These are phyloP conservation scores for Dasysyrphus tricinctus DNA, from an alignment of 2,888 invertebrate species.

Conservation along the genomic window DNA sequence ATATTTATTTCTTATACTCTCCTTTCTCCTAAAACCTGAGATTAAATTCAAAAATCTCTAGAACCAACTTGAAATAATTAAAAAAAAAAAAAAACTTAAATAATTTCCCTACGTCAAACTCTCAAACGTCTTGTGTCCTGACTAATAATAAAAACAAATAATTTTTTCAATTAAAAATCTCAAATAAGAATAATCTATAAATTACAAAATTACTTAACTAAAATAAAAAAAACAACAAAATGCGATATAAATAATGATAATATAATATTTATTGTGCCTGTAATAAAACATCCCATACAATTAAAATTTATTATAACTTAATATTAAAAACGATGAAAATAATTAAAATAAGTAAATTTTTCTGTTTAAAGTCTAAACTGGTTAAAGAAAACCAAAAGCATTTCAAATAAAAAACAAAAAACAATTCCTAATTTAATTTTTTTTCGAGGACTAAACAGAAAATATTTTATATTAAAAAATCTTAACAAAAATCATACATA, in stretches of 20 bases:
- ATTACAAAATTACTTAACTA: conserved; percentile 11
- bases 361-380: conserved; percentile 32
- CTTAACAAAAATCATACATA: conserved; percentile 50
- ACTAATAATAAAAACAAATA: conserved; percentile 24
- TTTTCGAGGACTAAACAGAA: conserved; percentile 39
- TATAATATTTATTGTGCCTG: conserved; percentile 72
- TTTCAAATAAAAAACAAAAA: conserved; percentile 54
- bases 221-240: conserved; percentile 34
- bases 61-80: conserved; percentile 26
- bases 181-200: conserved; percentile 3
- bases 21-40: conserved; percentile 11
- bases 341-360: conserved; percentile 7
- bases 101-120: background rate
- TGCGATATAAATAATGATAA: conserved; percentile 62
- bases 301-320: conserved; percentile 52
- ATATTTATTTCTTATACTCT: background rate
- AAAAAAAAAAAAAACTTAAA: background rate
- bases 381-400: conserved; percentile 37
- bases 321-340: conserved; percentile 24
- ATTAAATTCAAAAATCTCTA: conserved; percentile 11
- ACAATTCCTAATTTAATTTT: conserved; percentile 62
- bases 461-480: conserved; percentile 48
- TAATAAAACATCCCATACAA: conserved; percentile 64
- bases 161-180: conserved; percentile 29
- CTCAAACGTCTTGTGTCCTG: conserved; percentile 24